Percentiles rank a stretch among this genome's conserved stretches.
Evolutionary conservation across 1,140 invertebrate species (phyloP).

Genomic region (Bombus waltoni): DNA sequence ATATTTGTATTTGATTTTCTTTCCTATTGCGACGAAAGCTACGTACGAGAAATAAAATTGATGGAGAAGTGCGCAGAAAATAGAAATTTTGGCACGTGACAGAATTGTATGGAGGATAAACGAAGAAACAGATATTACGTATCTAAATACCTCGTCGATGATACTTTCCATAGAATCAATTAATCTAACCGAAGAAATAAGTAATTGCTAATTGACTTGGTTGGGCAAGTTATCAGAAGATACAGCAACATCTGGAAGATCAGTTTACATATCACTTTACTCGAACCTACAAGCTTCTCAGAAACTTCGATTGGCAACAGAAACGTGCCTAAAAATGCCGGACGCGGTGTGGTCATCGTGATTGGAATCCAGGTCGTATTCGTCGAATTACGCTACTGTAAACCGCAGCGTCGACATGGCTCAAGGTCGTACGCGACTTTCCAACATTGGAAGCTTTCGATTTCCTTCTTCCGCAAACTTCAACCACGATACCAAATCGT

Average conservation of each 20-base stretch:
- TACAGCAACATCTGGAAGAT: background rate
- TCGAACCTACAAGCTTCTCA: background rate
- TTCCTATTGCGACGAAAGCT: background rate
- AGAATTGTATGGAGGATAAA: too few species aligned
- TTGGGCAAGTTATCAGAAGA: background rate
- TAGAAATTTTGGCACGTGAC: background rate
- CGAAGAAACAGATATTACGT: background rate
- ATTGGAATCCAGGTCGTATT: constrained; percentile 32
- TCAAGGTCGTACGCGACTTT: constrained; percentile 12
- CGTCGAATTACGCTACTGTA: constrained; percentile 9
- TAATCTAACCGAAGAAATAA: background rate
- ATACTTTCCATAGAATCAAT: background rate
- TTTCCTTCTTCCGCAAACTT: background rate
- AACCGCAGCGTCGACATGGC: background rate
- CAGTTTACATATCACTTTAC: background rate
- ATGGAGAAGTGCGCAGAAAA: background rate
- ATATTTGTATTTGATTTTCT: background rate
- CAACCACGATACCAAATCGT: too few species aligned
- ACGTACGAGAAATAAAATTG: background rate
- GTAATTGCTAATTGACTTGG: background rate
- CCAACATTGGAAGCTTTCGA: background rate
- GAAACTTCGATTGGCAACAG: background rate
- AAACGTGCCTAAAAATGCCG: constrained; percentile 4
- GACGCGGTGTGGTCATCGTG: background rate
- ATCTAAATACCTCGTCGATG: background rate